phyloP scores from a whole-genome alignment of 2,888 invertebrate genomes.

The Polyommatus icarus region DNA sequence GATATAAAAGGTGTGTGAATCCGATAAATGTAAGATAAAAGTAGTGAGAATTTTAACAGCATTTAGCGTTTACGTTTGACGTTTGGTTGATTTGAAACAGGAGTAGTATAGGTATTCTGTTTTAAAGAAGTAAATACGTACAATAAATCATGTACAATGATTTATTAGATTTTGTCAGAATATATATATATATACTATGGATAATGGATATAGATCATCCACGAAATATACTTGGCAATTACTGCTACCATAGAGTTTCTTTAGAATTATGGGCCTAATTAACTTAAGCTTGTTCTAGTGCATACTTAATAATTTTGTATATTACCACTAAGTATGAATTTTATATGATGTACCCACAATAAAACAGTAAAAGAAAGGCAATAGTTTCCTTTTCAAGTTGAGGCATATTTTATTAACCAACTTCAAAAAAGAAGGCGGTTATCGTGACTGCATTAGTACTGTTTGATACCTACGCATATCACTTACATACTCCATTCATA shows the following conservation, averaged over 20 bases:
- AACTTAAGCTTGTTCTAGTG: too few species aligned
- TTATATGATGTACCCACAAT: not conserved
- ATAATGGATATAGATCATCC: too few species aligned
- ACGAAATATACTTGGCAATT: too few species aligned
- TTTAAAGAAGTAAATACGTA: not conserved
- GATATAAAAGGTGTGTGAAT: slow-evolving; percentile 36
- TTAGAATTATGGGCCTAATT: too few species aligned
- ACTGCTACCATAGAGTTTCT: too few species aligned
- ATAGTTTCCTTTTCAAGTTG: not conserved
- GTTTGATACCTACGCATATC: not conserved
- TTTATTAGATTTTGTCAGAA: too few species aligned
- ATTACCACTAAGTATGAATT: too few species aligned
- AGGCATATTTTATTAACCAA: not conserved
- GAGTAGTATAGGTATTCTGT: not conserved
- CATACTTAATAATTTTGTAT: too few species aligned
- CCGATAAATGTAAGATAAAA: slow-evolving; percentile 8
- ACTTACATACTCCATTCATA: slow-evolving; percentile 5
- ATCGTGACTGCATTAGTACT: not conserved
- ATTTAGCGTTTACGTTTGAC: not conserved
- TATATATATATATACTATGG: too few species aligned
- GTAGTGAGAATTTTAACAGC: not conserved
- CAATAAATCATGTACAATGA: too few species aligned
- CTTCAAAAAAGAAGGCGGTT: not conserved
- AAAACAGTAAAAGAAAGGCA: not conserved
- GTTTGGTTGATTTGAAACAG: not conserved